Base-by-base conservation (phyloP, 2,113 vertebrate species). In the Hippocampus abdominalis region DNA sequence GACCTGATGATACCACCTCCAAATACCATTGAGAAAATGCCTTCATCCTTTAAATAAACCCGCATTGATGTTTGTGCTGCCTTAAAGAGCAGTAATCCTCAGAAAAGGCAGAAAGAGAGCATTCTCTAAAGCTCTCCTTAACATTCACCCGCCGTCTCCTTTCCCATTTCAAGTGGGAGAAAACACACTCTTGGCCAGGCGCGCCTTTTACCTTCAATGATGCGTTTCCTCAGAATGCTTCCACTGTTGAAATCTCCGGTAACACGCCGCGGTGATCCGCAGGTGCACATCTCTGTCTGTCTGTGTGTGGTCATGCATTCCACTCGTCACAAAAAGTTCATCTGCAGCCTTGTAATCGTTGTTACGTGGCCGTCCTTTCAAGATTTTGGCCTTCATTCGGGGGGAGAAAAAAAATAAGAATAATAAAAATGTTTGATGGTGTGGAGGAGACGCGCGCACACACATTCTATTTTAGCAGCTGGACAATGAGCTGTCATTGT, bases 401-500 rank as follows among this genome's bases (percentile, higher is more conserved):
- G 71, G 57, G 73, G 77, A 68, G 68, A 72, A n/a, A 70, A 54
- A 76, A 80, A 75, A 64, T 23, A 36, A 36, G 32, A 36, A 36
- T 36, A 36, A 36, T 36, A 36, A 36, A 68, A 68, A 72, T 4
- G 64, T 27, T 72, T 78, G 77, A 71, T 81, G 63, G 68, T 76
- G 5, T 3, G 11, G 66, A 10, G 27, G 66, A 62, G 68, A 76
- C 63, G 32, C 72, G 77, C 81, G 64, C 68, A 76, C 54, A 81
- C 74, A 79, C 74, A 68, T 72, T 74, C 63, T 67, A 81, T 86
- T 94, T 49, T 91, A 94, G 94, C 97, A 98, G 97, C 97, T 98
- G 96, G 96, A 94, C 92, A 91, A 91, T 93, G 93, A 94, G 94
- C 94, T 96, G 95, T 96, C 95, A 94, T 93, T 94, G 93, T 94